Base-by-base conservation (phyloP, 2,797 vertebrate species). In the Microhierax caerulescens region DNA sequence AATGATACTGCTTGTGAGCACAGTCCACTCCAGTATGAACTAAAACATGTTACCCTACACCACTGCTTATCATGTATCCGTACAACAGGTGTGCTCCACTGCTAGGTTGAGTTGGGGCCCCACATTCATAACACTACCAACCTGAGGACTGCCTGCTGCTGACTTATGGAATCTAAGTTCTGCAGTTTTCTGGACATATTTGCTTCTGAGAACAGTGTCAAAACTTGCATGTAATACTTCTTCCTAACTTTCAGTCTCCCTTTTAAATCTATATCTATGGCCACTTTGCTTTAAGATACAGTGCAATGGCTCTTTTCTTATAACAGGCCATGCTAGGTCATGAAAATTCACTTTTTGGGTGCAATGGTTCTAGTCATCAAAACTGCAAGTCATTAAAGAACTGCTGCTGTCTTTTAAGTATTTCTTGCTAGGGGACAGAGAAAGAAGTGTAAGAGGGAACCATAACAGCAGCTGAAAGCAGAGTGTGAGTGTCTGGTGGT, bases 11-110 rank as follows among this genome's bases (percentile, higher is more conserved):
- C 20, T 54, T 3, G 7, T 2, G 27, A 30, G 4, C 11, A 36
- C 17, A 36, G 47, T 19, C 7, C 24, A 5, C 34, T 34, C 13
- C 10, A 13, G 13, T 0, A 5, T 24, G 37, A 79, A 5, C 30
- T 36, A 32, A 7, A 56, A 1, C 3, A 0, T 0, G 0, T 25
- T 4, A 34, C 22, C 13, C 8, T 21, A n/a, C 43, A 28, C 7
- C 43, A 28, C 0, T 28, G 30, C 19, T 13, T 37, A 21, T 24
- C 48, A 9, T 0, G 2, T 18, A 24, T 15, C 10, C 45, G 53
- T 18, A 19, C 14, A 1, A n/a, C 23, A 61, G 22, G 19, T 1
- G 0, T 9, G 3, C 20, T 37, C 23, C 27, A 8, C 63, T 34
- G 37, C 43, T 16, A 32, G 72, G 61, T 11, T 64, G 28, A 30